Conservation (phyloP, 2,797 vertebrate species). For the Poeciliopsis presidionis region DNA sequence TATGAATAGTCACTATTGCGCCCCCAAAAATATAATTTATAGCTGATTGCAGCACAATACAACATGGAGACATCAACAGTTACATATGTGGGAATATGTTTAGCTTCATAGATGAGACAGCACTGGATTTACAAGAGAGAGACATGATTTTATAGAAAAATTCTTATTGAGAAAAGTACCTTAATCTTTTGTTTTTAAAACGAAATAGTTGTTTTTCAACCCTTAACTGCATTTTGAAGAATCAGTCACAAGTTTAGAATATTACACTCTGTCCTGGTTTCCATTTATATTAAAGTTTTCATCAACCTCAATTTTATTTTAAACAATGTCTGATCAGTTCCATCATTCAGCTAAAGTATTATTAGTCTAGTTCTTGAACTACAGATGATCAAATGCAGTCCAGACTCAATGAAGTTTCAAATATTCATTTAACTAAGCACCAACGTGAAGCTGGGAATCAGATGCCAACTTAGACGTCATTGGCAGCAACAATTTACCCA, state of each 20-base stretch:
- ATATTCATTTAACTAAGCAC: not conserved
- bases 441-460: not conserved
- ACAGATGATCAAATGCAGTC: not conserved
- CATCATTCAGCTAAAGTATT: not conserved
- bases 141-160: not conserved
- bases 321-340: not conserved
- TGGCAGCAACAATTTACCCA: not conserved
- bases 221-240: not conserved
- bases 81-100: too few relatives aligned
- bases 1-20: not conserved
- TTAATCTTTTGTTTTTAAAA: not conserved
- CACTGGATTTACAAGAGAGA: not conserved
- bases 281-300: not conserved
- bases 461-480: not conserved
- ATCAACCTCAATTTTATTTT: not conserved
- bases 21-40: not conserved
- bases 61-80: too few relatives aligned
- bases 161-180: not conserved
- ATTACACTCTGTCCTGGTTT: too few relatives aligned
- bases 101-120: not conserved
- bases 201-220: not conserved
- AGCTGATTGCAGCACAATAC: not conserved
- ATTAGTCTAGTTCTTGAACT: not conserved
- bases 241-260: not conserved
- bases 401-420: not conserved